A percentile compares a stretch with the other conserved stretches of the same genome.
These are phyloP conservation scores for Tautogolabrus adspersus DNA, from an alignment of 2,113 vertebrate genomes.

Conservation along the genomic window DNA sequence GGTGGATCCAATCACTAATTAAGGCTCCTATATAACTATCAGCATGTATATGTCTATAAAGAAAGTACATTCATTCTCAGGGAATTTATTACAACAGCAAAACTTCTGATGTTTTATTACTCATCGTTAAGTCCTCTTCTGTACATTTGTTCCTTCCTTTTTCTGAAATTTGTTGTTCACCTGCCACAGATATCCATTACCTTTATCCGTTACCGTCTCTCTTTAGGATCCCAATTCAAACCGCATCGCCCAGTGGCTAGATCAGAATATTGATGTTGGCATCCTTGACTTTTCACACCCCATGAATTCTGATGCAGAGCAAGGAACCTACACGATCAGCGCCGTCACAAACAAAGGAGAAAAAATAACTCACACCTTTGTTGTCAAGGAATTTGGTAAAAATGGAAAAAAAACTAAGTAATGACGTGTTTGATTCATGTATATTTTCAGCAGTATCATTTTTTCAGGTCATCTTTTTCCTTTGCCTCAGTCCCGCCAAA, in stretches of 20 bases:
- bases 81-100: too few relatives aligned
- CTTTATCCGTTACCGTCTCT: background rate
- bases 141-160: too few relatives aligned
- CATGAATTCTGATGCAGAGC: slow-evolving; percentile 67
- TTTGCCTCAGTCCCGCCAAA: slow-evolving; percentile 81
- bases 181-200: too few relatives aligned
- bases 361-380: slow-evolving; percentile 62
- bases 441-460: background rate
- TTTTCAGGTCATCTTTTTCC: background rate
- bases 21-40: too few relatives aligned
- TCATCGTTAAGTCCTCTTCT: too few relatives aligned
- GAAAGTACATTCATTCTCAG: too few relatives aligned
- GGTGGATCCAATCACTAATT: too few relatives aligned
- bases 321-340: slow-evolving; percentile 75
- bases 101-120: too few relatives aligned
- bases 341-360: slow-evolving; percentile 60
- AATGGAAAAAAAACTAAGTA: background rate
- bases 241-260: slow-evolving; percentile 83
- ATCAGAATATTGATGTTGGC: slow-evolving; percentile 51
- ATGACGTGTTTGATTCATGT: background rate
- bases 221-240: slow-evolving; percentile 79
- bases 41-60: too few relatives aligned
- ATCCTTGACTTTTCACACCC: slow-evolving; percentile 80
- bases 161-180: background rate
- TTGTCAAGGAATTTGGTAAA: slow-evolving; percentile 82